phyloP scores from a whole-genome alignment of 92 coral and sea anemone genomes.

The Metridium senile region DNA sequence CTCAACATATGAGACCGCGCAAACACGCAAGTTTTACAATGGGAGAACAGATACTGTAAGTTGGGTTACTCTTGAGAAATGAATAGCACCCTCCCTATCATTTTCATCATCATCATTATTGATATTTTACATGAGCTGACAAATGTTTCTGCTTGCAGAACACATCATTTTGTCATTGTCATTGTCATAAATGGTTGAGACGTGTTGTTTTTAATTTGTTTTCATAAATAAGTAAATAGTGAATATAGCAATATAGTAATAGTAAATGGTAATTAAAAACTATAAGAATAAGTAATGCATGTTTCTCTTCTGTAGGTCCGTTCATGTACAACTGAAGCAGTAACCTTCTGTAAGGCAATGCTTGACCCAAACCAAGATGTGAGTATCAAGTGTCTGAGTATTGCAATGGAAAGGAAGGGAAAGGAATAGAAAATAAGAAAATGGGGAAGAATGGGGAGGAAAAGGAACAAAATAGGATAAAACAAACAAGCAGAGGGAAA shows the following conservation, averaged over 20 bases:
- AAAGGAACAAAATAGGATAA: too few relatives aligned
- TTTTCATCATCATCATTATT: background rate
- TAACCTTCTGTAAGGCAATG: constrained; percentile 85
- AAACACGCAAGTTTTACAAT: constrained; percentile 86
- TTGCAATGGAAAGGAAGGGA: too few relatives aligned
- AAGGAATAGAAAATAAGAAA: too few relatives aligned
- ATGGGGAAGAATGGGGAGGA: too few relatives aligned
- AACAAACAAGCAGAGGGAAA: too few relatives aligned
- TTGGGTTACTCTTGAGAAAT: too few relatives aligned
- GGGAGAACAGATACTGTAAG: constrained; percentile 97
- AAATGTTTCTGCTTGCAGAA: too few relatives aligned
- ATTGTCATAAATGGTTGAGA: background rate
- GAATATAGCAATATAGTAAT: too few relatives aligned
- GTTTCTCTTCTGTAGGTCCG: constrained; percentile 62
- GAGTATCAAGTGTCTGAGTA: too few relatives aligned
- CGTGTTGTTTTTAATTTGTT: background rate
- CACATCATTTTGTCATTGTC: background rate
- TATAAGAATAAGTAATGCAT: background rate
- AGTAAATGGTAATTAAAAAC: too few relatives aligned
- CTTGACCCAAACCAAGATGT: constrained; percentile 56
- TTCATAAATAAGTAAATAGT: too few relatives aligned
- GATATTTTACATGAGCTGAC: too few relatives aligned
- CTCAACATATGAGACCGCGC: constrained; percentile 89
- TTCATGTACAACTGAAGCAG: constrained; percentile 72
- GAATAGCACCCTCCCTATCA: background rate